These are phyloP conservation scores for Cyanoramphus novaezelandiae DNA, from an alignment of 2,113 vertebrate species.

Conservation along the genomic window DNA sequence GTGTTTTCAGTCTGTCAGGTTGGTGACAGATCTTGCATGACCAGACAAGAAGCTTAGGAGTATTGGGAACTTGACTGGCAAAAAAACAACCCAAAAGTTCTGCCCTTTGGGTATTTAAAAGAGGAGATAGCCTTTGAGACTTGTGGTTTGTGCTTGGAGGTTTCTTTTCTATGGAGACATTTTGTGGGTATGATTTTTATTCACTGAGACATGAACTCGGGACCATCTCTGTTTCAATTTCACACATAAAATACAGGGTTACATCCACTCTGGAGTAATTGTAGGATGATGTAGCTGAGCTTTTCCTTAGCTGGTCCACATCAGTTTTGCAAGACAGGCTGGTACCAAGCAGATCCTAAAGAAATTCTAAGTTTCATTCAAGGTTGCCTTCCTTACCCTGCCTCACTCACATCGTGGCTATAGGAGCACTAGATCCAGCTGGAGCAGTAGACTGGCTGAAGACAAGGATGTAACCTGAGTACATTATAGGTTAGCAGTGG, in stretches of 20 bases:
- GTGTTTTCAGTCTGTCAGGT: background rate
- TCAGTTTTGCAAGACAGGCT: background rate
- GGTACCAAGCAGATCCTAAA: background rate
- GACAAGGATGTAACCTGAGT: background rate
- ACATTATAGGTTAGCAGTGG: background rate
- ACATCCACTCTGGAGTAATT: background rate
- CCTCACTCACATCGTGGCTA: background rate
- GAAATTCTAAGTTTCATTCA: background rate
- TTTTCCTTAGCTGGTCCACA: accelerated
- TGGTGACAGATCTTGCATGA: background rate
- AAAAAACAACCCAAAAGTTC: background rate
- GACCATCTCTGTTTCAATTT: background rate
- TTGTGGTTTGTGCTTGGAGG: background rate
- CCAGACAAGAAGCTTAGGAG: background rate
- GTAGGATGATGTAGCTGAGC: background rate
- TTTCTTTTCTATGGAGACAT: background rate
- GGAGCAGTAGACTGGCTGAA: background rate
- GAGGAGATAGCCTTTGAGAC: background rate
- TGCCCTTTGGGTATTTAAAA: background rate
- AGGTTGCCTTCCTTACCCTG: background rate
- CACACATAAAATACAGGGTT: background rate
- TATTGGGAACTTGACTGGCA: background rate
- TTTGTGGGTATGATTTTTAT: background rate
- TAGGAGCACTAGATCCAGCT: background rate
- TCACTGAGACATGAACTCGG: background rate